Conservation (phyloP, 1,140 invertebrate genomes). For the Chionoecetes opilio region DNA sequence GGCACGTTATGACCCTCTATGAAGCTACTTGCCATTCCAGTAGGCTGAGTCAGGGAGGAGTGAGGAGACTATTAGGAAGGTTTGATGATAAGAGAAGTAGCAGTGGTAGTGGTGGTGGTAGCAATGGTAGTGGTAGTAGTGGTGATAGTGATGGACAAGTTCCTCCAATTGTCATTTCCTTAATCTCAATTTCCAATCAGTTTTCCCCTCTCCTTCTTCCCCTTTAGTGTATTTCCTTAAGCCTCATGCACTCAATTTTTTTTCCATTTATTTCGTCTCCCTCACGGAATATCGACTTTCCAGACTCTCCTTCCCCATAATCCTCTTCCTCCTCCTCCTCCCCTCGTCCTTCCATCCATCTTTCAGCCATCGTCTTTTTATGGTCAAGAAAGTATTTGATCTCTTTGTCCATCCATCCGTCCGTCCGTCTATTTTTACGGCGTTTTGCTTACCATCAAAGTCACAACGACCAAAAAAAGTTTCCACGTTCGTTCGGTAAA, state of each 20-base stretch:
- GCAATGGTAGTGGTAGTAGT: too few species aligned
- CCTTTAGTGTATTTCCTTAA: background rate
- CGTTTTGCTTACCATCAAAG: background rate
- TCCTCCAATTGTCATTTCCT: too few species aligned
- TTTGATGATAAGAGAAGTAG: too few species aligned
- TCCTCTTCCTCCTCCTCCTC: constrained; percentile 16
- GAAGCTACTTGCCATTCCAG: background rate
- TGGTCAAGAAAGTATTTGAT: background rate
- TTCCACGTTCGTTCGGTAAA: background rate
- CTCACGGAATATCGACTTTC: background rate
- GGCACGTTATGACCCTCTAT: background rate
- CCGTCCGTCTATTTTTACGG: background rate
- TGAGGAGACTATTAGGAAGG: too few species aligned
- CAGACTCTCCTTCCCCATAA: background rate
- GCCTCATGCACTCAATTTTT: background rate
- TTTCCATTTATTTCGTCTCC: constrained; percentile 4
- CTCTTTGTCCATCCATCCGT: background rate
- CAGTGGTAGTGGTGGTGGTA: too few species aligned
- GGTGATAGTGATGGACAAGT: too few species aligned
- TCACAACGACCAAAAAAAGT: background rate
- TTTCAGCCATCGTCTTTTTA: constrained; percentile 16
- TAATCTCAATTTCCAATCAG: background rate
- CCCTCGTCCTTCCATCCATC: background rate
- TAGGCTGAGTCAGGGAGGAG: background rate
- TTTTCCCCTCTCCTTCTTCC: background rate